A percentile compares a stretch with the other conserved stretches of the same genome.
Evolutionary conservation across 2,888 invertebrate species (phyloP).

Genomic region (Osmoderma eremita): DNA sequence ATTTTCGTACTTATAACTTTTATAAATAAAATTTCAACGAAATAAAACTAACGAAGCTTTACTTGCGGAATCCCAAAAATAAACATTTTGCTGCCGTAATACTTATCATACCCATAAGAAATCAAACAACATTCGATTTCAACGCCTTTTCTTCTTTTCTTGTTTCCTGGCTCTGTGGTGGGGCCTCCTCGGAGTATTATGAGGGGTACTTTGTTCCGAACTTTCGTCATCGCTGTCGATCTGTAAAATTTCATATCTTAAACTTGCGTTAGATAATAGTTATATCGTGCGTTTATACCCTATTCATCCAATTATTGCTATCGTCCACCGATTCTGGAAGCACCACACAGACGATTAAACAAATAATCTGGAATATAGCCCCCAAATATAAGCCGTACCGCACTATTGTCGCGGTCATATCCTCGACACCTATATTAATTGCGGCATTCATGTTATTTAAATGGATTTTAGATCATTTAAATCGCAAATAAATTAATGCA

Average conservation of each 20-base stretch:
- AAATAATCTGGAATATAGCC: conserved; percentile 87
- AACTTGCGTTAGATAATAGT: too few relatives aligned
- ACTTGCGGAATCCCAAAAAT: too few relatives aligned
- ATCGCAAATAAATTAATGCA: neutral
- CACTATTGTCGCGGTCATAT: conserved; percentile 77
- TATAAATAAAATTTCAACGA: too few relatives aligned
- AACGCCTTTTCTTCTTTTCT: conserved; percentile 78
- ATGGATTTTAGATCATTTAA: conserved; percentile 2
- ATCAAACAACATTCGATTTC: conserved; percentile 44
- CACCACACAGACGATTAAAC: conserved; percentile 83
- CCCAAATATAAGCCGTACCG: conserved; percentile 85
- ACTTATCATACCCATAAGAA: too few relatives aligned
- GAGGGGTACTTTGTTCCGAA: conserved; percentile 77
- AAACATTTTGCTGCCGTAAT: too few relatives aligned
- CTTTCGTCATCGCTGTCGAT: conserved; percentile 80
- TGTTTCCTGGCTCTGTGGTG: conserved; percentile 72
- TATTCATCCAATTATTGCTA: conserved; percentile 61
- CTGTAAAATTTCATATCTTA: conserved; percentile 52
- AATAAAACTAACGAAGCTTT: too few relatives aligned
- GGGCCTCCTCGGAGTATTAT: conserved; percentile 74
- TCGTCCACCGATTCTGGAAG: conserved; percentile 73
- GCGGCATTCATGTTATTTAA: conserved; percentile 60
- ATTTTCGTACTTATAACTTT: too few relatives aligned
- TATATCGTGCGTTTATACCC: conserved; percentile 64
- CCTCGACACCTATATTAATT: conserved; percentile 71